Base-by-base conservation (phyloP, 2,797 vertebrate species). In the Clarias pachynema region DNA sequence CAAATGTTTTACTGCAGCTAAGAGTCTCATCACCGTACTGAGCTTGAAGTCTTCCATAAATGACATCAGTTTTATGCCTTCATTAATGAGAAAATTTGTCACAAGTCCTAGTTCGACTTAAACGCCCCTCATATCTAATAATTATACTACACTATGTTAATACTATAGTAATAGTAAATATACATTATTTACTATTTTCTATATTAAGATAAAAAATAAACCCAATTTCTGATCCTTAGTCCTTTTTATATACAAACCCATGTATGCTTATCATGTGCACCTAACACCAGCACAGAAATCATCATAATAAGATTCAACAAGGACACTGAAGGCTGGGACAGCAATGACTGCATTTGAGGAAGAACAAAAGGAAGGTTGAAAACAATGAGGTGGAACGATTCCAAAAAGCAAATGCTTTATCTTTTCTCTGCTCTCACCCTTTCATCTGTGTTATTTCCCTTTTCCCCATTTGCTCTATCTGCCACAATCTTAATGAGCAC, bases 351-450 rank as follows among this genome's bases (percentile, higher is more conserved):
- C 73, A 40, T 62, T 83, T 18, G 73, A 78, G 79, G 57, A 31
- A 7, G 77, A 65, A 72, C 79, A 75, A 65, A 60, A 70, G 69
- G 91, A 90, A 86, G 59, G 84, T 86, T 78, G 73, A 92, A 95
- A 95, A 96, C 94, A 95, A 95, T 93, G 92, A 94, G 93, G 92
- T 93, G 92, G 94, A 96, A 95, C 93, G 91, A 95, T 94, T 95
- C 93, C 92, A 93, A 93, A 91, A 92, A 91, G 89, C 93, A 91
- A 93, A 91, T 49, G 89, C 92, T 94, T 95, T 95, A 95, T 95
- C 95, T 95, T 89, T 14, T 89, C 91, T 88, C 90, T 89, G 89
- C 87, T 86, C 84, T 90, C 90, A 89, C 79, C 89, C 87, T 90
- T 81, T 83, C 90, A 57, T 37, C 83, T 62, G 66, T 81, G 40